Evolutionary conservation across 1,140 invertebrate genomes (phyloP), one percentile per base, ranked within the genome.

Genomic region (Cotesia typhae): DNA sequence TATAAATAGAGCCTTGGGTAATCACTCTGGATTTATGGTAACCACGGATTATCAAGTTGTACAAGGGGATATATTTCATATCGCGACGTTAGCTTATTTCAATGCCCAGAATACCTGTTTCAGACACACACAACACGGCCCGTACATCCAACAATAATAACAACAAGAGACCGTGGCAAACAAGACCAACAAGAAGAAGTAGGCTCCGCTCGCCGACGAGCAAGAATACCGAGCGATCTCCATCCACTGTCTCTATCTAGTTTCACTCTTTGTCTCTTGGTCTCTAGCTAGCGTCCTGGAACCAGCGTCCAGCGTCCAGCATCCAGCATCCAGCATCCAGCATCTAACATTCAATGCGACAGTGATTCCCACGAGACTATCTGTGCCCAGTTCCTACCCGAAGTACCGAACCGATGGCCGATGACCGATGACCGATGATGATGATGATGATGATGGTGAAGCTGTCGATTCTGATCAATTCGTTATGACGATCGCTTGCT

Each of bases 21-120:
- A 87, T 87, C 85, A 86, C 84, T 84, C 81, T 84, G 84, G 85
- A 87, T 87, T 87, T 87, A 87, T 87, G 84, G 85, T 87, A 86
- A 86, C 85, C 83, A 86, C 80, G 85, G 84, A 86, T 86, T 86
- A 87, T 87, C 85, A 87, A 86, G 84, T 87, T 86, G 85, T 85
- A 86, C 85, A 85, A 86, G 83, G 80, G 80, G 79, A 77, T 83
- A 87, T 86, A 86, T 84, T 86, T 87, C 85, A 86, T 87, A 87
- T 86, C 80, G 80, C 84, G 82, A 84, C 84, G 83, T 85, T 82
- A 82, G 81, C 80, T 87, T 84, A 85, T 87, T 86, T 83, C 83
- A 81, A 85, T 83, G 82, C 76, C 77, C 77, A 75, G 78, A 84
- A 85, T 85, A 85, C 83, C 81, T 84, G 83, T 85, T 86, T 74